These are phyloP conservation scores for Sepiola atlantica DNA, from an alignment of 2,888 invertebrate genomes.

Conservation along the genomic window DNA sequence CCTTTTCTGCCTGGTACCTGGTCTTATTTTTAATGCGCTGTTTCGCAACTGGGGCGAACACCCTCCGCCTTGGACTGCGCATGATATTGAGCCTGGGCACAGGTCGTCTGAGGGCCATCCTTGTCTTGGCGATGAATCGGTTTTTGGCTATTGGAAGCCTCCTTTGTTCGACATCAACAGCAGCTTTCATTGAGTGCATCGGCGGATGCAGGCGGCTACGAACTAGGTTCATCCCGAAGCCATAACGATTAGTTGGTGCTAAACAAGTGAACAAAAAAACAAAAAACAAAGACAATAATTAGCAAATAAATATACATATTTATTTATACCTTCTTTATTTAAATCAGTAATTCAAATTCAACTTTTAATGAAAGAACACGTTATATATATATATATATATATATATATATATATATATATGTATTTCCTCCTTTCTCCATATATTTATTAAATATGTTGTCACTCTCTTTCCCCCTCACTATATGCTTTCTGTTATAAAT, in stretches of 20 bases:
- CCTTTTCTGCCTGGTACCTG: background rate
- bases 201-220: background rate
- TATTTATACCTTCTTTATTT: too few species aligned
- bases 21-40: conserved; percentile 41
- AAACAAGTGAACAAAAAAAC: background rate
- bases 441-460: too few species aligned
- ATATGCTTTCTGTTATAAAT: too few species aligned
- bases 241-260: conserved; percentile 6
- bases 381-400: background rate
- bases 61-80: conserved; percentile 32
- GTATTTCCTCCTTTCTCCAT: too few species aligned
- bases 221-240: background rate
- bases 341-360: too few species aligned
- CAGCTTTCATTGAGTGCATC: conserved; percentile 34
- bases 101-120: conserved; percentile 43
- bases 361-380: too few species aligned
- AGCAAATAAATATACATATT: background rate
- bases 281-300: background rate
- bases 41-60: background rate
- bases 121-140: conserved; percentile 10
- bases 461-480: too few species aligned
- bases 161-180: conserved; percentile 13
- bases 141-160: conserved; percentile 42
- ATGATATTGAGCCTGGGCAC: conserved; percentile 39
- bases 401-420: background rate